Base-by-base conservation (phyloP, 2,113 vertebrate genomes). In the Spea multiplicata region DNA sequence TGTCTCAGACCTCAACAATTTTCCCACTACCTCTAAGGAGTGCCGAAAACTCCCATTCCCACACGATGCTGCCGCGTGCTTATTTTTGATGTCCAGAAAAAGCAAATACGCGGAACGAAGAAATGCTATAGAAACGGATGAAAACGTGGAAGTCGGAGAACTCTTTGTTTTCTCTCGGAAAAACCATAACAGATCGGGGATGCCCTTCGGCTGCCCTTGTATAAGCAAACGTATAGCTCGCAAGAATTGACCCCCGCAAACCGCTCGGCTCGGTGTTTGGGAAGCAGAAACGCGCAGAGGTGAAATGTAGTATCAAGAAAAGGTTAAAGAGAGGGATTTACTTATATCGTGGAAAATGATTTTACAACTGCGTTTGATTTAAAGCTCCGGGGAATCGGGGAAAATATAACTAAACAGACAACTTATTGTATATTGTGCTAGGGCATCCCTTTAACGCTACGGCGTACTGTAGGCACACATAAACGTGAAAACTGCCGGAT, bases 131-230 rank as follows among this genome's bases (percentile, higher is more conserved):
- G 70, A 68, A 49, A 14, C 70, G 78, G 78, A 68, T 49, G 78
- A 52, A 80, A 67, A 74, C 5, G 50, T 47, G 77, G 71, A 80
- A 80, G 64, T 44, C 12, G 5, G n/a, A 65, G 76, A 53, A 66
- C 16, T 61, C 46, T 16, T 70, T 68, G 30, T 71, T 78, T 78
- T 68, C 68, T 73, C 50, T 73, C 52, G 1, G 52, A 8, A 79
- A 59, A 73, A 66, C 30, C 14, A 79, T 74, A 80, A 66, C 14
- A 73, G 9, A 14, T 10, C 49, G 47, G 30, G 75, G 68, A 49
- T 64, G 69, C 49, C 76, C 76, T 72, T 52, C 49, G 5, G 64
- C 12, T 67, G 77, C 49, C 59, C 69, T 46, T 17, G 61, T 12
- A 57, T 72, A 73, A 66, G 47, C 66, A 66, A 79, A 53, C 65